Evolutionary conservation across 2,797 vertebrate genomes (phyloP), one percentile per base, ranked within the genome.

Genomic region (Paratrypauchen microcephalus): DNA sequence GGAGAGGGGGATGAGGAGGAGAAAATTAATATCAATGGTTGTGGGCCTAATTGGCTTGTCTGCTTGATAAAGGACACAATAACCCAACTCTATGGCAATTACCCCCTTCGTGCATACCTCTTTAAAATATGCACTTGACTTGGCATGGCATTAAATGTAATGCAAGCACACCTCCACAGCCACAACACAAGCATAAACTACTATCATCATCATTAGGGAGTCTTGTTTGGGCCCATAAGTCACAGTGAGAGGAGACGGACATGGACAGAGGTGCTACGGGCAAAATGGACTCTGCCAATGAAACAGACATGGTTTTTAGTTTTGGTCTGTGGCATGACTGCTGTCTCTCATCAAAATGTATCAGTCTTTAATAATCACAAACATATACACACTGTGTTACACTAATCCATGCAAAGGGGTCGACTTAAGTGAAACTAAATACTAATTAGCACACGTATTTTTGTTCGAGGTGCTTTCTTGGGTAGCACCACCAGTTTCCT

Each of bases 1-100:
- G 18, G 30, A 36, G 28, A 19, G 28, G 68, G 72, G 58, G 55
- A 69, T 68, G 75, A 66, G 73, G 72, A 64, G 74, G 65, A 69
- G 73, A 21, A 83, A 86, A 90, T 90, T 83, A 85, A 90, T 91
- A 92, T 89, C 83, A 84, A 86, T 89, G 80, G 83, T 80, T 78
- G 71, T 76, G 77, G 28, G 84, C 77, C 74, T 90, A 91, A 90
- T 89, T 91, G 86, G 86, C 86, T 85, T 90, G 88, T 88, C 86
- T 83, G 76, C 78, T 79, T 88, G 88, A 89, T 88, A 84, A 85
- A 90, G 81, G 81, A 83, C 85, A 89, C 81, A 86, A 86, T 86
- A 85, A 86, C 76, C 66, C n/a, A 18, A 81, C 78, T 79, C 32
- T 66, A 61, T 68, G 24, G 76, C 80, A 77, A 63, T 69, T 72